A percentile compares a stretch with the other conserved stretches of the same genome.
phyloP scores from a whole-genome alignment of 2,113 vertebrate genomes.

The Centropristis striata region DNA sequence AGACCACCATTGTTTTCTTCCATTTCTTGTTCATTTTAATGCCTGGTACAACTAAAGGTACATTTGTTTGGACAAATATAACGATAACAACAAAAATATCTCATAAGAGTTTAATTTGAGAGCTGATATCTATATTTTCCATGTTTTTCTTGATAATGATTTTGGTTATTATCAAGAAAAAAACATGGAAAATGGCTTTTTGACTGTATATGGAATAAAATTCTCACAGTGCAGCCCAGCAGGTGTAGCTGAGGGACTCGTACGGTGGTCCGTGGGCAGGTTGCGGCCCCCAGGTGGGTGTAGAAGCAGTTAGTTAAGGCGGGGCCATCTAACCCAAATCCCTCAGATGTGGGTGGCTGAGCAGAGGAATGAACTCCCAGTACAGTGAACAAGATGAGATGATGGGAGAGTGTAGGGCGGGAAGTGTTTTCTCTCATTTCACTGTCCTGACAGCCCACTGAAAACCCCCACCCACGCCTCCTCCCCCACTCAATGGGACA shows the following conservation, averaged over 20 bases:
- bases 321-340: constrained; percentile 6
- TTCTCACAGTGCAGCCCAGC: constrained; percentile 2
- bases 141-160: too few species aligned
- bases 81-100: too few species aligned
- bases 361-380: constrained; percentile 31
- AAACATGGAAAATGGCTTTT: too few species aligned
- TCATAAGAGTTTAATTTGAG: too few species aligned
- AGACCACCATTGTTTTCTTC: too few species aligned
- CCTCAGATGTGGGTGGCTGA: constrained; percentile 46
- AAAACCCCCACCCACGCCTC: constrained; percentile 26
- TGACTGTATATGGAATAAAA: constrained; percentile 34
- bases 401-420: not conserved
- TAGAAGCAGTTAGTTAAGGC: not conserved
- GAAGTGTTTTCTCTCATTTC: constrained; percentile 71
- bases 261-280: constrained; percentile 1
- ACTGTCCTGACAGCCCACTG: constrained; percentile 52
- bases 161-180: too few species aligned
- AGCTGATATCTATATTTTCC: too few species aligned
- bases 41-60: too few species aligned
- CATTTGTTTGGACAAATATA: too few species aligned
- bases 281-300: constrained; percentile 13
- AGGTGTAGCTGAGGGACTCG: constrained; percentile 26
- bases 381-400: constrained; percentile 41
- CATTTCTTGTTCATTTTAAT: too few species aligned
- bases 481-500: constrained; percentile 62